These are phyloP conservation scores for Aeoliscus strigatus DNA, from an alignment of 2,797 vertebrate species.

Conservation along the genomic window DNA sequence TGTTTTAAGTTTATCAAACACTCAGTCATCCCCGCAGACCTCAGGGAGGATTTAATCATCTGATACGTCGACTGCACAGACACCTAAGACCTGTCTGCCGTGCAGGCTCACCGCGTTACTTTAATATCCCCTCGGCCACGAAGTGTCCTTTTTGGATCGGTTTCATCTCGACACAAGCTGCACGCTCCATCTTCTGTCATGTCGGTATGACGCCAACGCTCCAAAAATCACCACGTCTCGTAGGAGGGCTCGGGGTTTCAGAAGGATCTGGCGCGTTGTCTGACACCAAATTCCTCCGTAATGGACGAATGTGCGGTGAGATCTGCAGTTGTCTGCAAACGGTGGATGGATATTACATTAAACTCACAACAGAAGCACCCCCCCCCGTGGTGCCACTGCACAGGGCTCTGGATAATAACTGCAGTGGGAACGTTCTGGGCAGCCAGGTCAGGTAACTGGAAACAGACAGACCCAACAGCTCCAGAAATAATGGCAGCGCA, in stretches of 20 bases:
- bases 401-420: constrained; percentile 56
- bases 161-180: constrained; percentile 45
- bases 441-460: constrained; percentile 70
- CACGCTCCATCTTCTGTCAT: constrained; percentile 55
- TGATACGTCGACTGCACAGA: constrained; percentile 53
- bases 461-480: constrained; percentile 47
- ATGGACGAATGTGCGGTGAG: constrained; percentile 45
- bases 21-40: constrained; percentile 71
- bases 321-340: constrained; percentile 46
- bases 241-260: constrained; percentile 26
- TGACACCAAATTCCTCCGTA: constrained; percentile 41
- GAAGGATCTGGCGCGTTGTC: constrained; percentile 22
- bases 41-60: constrained; percentile 61
- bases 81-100: constrained; percentile 23
- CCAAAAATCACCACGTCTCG: constrained; percentile 39
- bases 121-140: constrained; percentile 44
- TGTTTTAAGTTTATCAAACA: constrained; percentile 77
- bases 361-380: constrained; percentile 59
- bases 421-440: constrained; percentile 59
- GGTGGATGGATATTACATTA: constrained; percentile 69
- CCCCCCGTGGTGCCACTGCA: constrained; percentile 56
- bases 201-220: constrained; percentile 41
- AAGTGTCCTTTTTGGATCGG: constrained; percentile 56
- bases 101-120: constrained; percentile 35
- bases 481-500: constrained; percentile 34